Evolutionary conservation across 2,113 vertebrate genomes (phyloP).

Genomic region (Triplophysa dalaica): DNA sequence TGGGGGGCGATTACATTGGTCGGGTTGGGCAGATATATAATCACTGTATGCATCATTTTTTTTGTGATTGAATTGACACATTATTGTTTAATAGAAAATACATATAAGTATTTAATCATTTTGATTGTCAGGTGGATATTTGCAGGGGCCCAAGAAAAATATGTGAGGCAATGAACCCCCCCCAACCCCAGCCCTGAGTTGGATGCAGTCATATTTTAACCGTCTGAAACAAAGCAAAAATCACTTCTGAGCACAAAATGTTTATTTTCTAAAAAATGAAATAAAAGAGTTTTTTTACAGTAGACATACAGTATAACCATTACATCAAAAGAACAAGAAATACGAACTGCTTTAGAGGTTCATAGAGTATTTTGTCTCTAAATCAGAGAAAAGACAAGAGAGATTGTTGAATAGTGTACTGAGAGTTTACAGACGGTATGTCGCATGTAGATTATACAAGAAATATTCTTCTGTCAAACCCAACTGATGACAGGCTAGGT

Average conservation of each 20-base stretch:
- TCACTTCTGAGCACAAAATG: background rate
- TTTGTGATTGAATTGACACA: too few relatives aligned
- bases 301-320: constrained; percentile 6
- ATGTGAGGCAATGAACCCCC: too few relatives aligned
- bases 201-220: constrained; percentile 28
- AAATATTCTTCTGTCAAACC: background rate
- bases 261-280: constrained; percentile 22
- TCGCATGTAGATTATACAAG: background rate
- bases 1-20: too few relatives aligned
- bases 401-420: background rate
- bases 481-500: background rate
- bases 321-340: background rate
- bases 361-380: background rate
- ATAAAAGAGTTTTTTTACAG: background rate
- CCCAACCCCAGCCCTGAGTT: background rate
- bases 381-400: constrained; percentile 1
- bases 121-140: too few relatives aligned
- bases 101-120: too few relatives aligned
- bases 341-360: background rate
- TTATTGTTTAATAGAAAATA: too few relatives aligned
- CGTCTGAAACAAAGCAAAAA: constrained; percentile 28
- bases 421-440: background rate
- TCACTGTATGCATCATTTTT: too few relatives aligned
- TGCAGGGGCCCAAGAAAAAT: too few relatives aligned
- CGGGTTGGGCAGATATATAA: too few relatives aligned